phyloP scores from a whole-genome alignment of 2,888 invertebrate species.

The Troides oblongomaculatus region DNA sequence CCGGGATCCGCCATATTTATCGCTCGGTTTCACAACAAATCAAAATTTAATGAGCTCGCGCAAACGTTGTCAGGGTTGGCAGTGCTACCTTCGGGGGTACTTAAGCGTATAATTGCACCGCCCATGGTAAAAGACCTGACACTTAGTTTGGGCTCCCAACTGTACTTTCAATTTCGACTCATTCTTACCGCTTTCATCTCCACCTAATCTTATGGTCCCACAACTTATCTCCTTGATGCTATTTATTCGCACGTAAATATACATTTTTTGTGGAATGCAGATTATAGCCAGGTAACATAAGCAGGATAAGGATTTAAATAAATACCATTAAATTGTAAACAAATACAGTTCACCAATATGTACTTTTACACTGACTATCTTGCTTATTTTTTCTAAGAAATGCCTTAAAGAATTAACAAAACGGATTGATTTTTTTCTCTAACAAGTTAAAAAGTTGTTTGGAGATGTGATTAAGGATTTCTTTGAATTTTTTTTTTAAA shows the following conservation, averaged over 20 bases:
- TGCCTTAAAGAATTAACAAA: constrained; percentile 59
- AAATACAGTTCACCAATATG: constrained; percentile 61
- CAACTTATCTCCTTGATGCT: constrained; percentile 54
- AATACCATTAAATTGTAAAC: constrained; percentile 74
- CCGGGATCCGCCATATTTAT: constrained; percentile 63
- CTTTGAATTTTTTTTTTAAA: constrained; percentile 52
- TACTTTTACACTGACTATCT: constrained; percentile 42
- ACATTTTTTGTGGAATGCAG: constrained; percentile 56
- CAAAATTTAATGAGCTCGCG: constrained; percentile 75
- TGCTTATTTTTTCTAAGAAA: constrained; percentile 56
- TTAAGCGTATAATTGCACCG: constrained; percentile 70
- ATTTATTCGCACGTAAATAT: constrained; percentile 66
- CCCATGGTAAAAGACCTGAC: constrained; percentile 53
- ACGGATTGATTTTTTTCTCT: constrained; percentile 66
- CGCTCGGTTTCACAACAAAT: constrained; percentile 79
- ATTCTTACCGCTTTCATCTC: constrained; percentile 39
- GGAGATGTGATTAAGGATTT: constrained; percentile 56
- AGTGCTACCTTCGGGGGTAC: constrained; percentile 52
- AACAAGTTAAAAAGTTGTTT: constrained; percentile 51
- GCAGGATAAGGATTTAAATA: constrained; percentile 69
- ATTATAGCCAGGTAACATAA: constrained; percentile 71
- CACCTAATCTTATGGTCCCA: constrained; percentile 44
- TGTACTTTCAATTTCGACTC: constrained; percentile 32
- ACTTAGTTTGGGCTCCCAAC: constrained; percentile 36
- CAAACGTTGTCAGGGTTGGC: constrained; percentile 59